These are phyloP conservation scores for Caprella mutica DNA, from an alignment of 2,888 invertebrate species.

Conservation along the genomic window DNA sequence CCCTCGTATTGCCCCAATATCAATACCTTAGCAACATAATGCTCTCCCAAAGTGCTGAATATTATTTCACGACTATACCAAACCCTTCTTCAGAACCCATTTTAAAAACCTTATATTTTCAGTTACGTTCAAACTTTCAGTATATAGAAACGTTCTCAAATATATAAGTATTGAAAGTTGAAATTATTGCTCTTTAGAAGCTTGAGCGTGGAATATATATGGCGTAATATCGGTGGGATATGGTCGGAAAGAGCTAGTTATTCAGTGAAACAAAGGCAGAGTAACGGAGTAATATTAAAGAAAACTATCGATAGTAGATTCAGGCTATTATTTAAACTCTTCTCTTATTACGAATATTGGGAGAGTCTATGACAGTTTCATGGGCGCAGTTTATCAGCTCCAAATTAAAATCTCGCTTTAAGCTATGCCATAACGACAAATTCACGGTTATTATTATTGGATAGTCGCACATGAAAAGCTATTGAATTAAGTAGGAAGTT, in stretches of 20 bases:
- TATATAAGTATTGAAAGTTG: slow-evolving; percentile 13
- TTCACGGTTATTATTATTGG: too few relatives aligned
- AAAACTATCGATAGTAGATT: too few relatives aligned
- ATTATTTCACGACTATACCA: slow-evolving; percentile 9
- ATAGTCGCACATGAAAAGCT: too few relatives aligned
- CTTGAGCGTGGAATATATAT: slow-evolving; percentile 10
- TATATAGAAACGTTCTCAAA: slow-evolving; percentile 7
- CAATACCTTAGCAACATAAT: slow-evolving; percentile 11
- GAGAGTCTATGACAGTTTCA: too few relatives aligned
- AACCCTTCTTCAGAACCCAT: slow-evolving; percentile 12
- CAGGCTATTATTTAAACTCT: too few relatives aligned
- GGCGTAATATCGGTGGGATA: slow-evolving; percentile 8
- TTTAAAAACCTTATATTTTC: slow-evolving; percentile 11
- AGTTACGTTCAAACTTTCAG: slow-evolving; percentile 10
- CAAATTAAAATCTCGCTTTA: too few relatives aligned
- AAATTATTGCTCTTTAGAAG: slow-evolving; percentile 5
- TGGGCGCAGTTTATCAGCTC: too few relatives aligned
- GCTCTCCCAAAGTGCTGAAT: slow-evolving; percentile 6
- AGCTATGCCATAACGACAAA: too few relatives aligned
- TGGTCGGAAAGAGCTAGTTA: slow-evolving; percentile 4
- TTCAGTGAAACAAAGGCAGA: too few relatives aligned
- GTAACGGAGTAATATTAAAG: too few relatives aligned
- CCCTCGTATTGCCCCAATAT: slow-evolving; percentile 11
- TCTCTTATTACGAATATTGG: too few relatives aligned
- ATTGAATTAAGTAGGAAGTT: too few relatives aligned